Conservation (phyloP, 2,888 invertebrate genomes). For the Clunio marinus region DNA sequence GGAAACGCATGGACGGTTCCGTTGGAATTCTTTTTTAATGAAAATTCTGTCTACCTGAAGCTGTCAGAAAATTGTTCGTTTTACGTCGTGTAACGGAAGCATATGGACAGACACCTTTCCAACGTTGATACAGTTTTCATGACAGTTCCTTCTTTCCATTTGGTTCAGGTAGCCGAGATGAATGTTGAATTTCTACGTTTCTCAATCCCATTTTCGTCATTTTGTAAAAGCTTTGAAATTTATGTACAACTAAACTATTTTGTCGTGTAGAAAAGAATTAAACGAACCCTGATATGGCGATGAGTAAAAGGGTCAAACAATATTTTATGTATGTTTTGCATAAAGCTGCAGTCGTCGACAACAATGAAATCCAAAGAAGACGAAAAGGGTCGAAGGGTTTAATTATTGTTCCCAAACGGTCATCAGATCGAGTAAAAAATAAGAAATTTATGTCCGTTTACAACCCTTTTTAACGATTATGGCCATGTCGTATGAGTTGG, state of each 20-base stretch:
- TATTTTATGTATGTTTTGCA: constrained; percentile 28
- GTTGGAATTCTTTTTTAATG: not conserved
- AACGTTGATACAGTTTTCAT: not conserved
- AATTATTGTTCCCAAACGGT: constrained; percentile 35
- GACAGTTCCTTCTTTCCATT: too few relatives aligned
- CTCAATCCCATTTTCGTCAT: constrained; percentile 5
- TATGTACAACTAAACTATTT: not conserved
- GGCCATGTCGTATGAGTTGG: constrained; percentile 5
- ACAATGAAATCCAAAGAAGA: too few relatives aligned
- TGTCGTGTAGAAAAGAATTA: constrained; percentile 21
- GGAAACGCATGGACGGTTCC: constrained; percentile 7
- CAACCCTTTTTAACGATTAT: constrained; percentile 37
- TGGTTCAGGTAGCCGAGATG: constrained; percentile 11
- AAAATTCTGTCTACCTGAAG: constrained; percentile 22
- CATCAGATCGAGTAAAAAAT: too few relatives aligned
- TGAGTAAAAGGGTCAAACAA: constrained; percentile 34
- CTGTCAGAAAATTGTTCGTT: constrained; percentile 10
- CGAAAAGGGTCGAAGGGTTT: constrained; percentile 37
- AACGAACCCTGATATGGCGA: not conserved
- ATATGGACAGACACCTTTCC: constrained; percentile 17
- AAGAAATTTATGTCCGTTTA: constrained; percentile 6
- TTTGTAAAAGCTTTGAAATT: constrained; percentile 20
- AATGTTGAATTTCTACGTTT: not conserved
- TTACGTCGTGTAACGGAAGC: constrained; percentile 13
- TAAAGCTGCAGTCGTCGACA: too few relatives aligned